Conservation (phyloP, 2,797 vertebrate genomes). For the Monodelphis domestica region DNA sequence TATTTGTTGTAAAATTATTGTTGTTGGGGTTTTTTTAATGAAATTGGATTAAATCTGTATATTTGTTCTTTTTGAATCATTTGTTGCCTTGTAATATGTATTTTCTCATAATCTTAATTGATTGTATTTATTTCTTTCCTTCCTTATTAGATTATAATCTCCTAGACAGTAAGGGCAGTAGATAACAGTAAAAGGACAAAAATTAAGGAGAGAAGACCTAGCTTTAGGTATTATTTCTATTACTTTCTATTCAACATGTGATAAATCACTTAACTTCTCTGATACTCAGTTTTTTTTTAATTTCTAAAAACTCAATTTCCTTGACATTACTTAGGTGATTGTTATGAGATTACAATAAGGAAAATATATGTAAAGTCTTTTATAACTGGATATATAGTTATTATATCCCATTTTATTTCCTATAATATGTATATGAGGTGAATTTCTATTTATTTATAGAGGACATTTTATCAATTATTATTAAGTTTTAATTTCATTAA, state of each 20-base stretch:
- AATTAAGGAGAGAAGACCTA: neutral
- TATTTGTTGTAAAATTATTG: neutral
- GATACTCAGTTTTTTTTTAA: neutral
- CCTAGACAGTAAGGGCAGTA: neutral
- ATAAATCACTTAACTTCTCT: neutral
- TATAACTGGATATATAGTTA: neutral
- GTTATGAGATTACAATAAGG: neutral
- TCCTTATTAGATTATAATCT: neutral
- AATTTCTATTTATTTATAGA: slow-evolving; percentile 1
- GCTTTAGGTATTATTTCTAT: neutral
- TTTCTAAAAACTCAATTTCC: neutral
- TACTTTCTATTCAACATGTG: neutral
- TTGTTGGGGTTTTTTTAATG: too few species aligned
- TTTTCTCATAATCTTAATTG: slow-evolving; percentile 13
- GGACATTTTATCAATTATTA: neutral
- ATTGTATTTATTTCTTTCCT: neutral
- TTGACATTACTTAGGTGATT: neutral
- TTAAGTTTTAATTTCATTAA: neutral
- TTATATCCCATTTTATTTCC: neutral
- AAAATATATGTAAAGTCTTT: neutral
- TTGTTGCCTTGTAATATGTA: neutral
- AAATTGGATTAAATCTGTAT: neutral
- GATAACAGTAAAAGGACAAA: neutral
- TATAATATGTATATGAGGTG: neutral
- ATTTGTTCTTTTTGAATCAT: neutral